phyloP scores from a whole-genome alignment of 2,888 invertebrate species.

The Drosophila formosana region DNA sequence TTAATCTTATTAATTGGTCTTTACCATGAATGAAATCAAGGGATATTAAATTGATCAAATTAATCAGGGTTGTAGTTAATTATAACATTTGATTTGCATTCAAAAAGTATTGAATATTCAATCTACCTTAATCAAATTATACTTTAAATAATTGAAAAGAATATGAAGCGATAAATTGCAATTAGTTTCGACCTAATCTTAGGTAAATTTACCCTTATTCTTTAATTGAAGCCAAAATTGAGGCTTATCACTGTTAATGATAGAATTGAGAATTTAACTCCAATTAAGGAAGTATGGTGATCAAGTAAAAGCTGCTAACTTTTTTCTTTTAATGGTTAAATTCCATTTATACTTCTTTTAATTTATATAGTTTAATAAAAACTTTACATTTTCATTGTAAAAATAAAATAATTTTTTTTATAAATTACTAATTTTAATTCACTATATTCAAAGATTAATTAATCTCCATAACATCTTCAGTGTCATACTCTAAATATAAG shows the following conservation, averaged over 20 bases:
- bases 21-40: slow-evolving; percentile 87
- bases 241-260: slow-evolving; percentile 87
- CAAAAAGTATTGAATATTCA: slow-evolving; percentile 84
- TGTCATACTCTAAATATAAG: slow-evolving; percentile 76
- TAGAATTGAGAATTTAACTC: slow-evolving; percentile 82
- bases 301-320: slow-evolving; percentile 88
- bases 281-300: slow-evolving; percentile 87
- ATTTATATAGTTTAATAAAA: too few species aligned
- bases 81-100: slow-evolving; percentile 77
- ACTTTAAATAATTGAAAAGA: slow-evolving; percentile 36
- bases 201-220: slow-evolving; percentile 86
- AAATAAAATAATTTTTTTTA: slow-evolving; percentile 84
- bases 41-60: slow-evolving; percentile 87
- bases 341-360: slow-evolving; percentile 71
- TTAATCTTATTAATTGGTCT: slow-evolving; percentile 86
- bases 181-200: slow-evolving; percentile 87
- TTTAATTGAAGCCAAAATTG: slow-evolving; percentile 84
- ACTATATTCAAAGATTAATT: slow-evolving; percentile 25
- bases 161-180: slow-evolving; percentile 86
- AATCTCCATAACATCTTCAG: slow-evolving; percentile 83
- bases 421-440: not conserved
- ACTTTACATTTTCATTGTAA: slow-evolving; percentile 89
- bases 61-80: slow-evolving; percentile 70
- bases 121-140: slow-evolving; percentile 68
- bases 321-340: slow-evolving; percentile 85